phyloP scores from a whole-genome alignment of 2,888 invertebrate genomes.

The Parnassius mnemosyne region DNA sequence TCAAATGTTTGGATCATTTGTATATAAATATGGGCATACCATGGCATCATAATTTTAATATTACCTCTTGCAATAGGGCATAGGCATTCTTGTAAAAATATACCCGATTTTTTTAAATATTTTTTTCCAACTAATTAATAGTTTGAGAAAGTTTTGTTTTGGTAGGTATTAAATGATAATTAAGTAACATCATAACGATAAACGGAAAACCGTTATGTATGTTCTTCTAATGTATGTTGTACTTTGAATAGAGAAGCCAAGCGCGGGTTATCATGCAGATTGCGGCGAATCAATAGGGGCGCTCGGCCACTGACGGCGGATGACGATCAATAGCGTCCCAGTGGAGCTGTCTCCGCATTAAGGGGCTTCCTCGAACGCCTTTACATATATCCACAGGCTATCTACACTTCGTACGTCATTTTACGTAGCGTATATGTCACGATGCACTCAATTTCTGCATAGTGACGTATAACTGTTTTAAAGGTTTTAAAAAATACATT shows the following conservation, averaged over 20 bases:
- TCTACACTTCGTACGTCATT: constrained; percentile 56
- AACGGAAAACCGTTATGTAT: constrained; percentile 49
- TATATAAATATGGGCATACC: too few relatives aligned
- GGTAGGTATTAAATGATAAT: neutral
- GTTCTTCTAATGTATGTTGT: constrained; percentile 51
- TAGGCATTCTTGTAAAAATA: too few relatives aligned
- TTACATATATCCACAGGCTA: constrained; percentile 72
- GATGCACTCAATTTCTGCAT: constrained; percentile 14
- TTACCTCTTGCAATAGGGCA: too few relatives aligned
- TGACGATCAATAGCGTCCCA: constrained; percentile 79
- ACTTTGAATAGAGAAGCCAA: constrained; percentile 62
- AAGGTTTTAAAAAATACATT: too few relatives aligned
- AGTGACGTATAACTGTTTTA: too few relatives aligned
- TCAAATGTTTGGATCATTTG: too few relatives aligned
- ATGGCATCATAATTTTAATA: too few relatives aligned
- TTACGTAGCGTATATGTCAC: constrained; percentile 26
- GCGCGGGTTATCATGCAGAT: constrained; percentile 79
- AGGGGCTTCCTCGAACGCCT: constrained; percentile 79
- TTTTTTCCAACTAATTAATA: too few relatives aligned
- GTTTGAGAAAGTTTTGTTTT: too few relatives aligned
- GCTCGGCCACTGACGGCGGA: constrained; percentile 77
- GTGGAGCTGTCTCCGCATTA: constrained; percentile 78
- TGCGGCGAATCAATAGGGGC: constrained; percentile 79
- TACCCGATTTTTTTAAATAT: too few relatives aligned
- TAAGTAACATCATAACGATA: constrained; percentile 28